Percentiles rank a stretch among this genome's conserved stretches.
Evolutionary conservation across 2,797 vertebrate species (phyloP).

Genomic region (Numenius phaeopus): DNA sequence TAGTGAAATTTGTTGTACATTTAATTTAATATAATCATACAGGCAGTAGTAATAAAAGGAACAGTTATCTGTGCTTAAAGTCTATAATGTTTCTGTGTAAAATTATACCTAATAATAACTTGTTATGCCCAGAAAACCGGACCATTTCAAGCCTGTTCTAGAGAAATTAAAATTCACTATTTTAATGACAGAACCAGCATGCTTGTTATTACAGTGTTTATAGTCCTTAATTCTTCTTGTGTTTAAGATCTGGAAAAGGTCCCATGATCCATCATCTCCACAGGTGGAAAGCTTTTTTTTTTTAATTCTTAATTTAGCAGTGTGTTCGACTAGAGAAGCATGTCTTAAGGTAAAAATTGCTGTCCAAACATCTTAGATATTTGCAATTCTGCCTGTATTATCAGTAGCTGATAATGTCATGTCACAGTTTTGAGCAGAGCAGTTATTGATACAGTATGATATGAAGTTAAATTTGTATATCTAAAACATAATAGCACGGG

Average conservation of each 20-base stretch:
- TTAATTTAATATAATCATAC: not conserved
- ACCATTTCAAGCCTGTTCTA: not conserved
- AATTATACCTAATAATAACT: not conserved
- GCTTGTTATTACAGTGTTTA: not conserved
- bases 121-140: not conserved
- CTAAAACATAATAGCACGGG: not conserved
- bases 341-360: not conserved
- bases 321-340: not conserved
- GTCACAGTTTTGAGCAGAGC: not conserved
- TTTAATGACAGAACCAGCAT: not conserved
- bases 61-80: not conserved
- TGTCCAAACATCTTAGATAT: not conserved
- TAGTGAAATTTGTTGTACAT: not conserved
- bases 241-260: not conserved
- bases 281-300: not conserved
- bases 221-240: not conserved
- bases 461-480: not conserved
- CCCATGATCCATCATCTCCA: not conserved
- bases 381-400: not conserved
- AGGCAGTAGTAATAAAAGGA: not conserved
- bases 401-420: not conserved
- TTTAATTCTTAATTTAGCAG: not conserved
- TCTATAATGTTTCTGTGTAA: not conserved
- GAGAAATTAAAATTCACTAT: not conserved
- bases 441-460: not conserved